A percentile compares a stretch with the other conserved stretches of the same genome.
These are phyloP conservation scores for Antechinus stuartii DNA, from an alignment of 2,113 vertebrate species.

Conservation along the genomic window DNA sequence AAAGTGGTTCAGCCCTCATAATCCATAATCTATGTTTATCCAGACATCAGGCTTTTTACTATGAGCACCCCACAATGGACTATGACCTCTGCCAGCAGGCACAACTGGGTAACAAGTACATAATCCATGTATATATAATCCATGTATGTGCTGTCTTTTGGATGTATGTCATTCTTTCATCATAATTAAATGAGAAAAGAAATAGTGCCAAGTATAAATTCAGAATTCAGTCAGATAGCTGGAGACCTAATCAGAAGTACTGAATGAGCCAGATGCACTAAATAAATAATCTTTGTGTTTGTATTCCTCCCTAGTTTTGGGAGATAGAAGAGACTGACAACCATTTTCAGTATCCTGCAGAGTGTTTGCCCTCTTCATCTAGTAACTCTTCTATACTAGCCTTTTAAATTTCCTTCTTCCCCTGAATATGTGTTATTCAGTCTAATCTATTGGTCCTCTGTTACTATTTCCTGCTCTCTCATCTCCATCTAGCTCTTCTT, in stretches of 20 bases:
- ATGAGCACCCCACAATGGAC: background rate
- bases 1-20: background rate
- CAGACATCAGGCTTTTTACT: background rate
- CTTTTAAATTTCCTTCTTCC: background rate
- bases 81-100: background rate
- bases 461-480: background rate
- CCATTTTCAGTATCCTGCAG: background rate
- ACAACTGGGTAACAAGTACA: background rate
- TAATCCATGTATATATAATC: background rate
- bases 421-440: background rate
- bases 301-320: background rate
- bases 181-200: background rate
- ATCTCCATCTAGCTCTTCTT: background rate
- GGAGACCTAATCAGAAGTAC: background rate
- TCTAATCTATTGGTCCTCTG: background rate
- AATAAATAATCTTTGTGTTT: background rate
- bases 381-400: background rate
- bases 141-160: background rate
- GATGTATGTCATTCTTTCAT: background rate
- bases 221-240: background rate
- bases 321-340: background rate
- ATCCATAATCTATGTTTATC: background rate
- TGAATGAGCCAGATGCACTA: background rate
- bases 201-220: background rate
- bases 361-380: background rate